These are phyloP conservation scores for Saccostrea cuccullata DNA, from an alignment of 1,140 invertebrate species.

Conservation along the genomic window DNA sequence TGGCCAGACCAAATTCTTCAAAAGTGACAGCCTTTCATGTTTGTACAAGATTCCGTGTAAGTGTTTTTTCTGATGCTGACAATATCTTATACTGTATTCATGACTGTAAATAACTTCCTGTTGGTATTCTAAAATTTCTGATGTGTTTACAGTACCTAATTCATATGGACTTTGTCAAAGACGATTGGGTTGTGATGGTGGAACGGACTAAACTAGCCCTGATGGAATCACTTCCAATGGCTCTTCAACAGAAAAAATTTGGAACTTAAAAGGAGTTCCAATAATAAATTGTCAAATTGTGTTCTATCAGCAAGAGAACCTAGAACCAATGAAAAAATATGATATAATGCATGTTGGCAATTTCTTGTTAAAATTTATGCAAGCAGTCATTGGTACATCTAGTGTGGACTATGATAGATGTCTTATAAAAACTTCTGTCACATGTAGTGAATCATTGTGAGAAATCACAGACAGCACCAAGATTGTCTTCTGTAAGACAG, in stretches of 20 bases:
- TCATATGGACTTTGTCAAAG: slow-evolving; percentile 81
- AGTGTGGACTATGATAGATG: no score
- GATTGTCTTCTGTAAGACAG: no score
- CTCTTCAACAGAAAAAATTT: slow-evolving; percentile 77
- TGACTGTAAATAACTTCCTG: background rate
- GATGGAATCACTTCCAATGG: slow-evolving; percentile 82
- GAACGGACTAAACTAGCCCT: slow-evolving; percentile 84
- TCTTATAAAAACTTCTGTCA: no score
- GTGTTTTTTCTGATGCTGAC: background rate
- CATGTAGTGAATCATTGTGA: no score
- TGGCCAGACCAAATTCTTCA: background rate
- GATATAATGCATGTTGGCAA: no score
- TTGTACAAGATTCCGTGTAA: slow-evolving; percentile 15
- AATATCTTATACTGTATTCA: background rate
- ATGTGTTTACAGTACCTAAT: slow-evolving; percentile 83
- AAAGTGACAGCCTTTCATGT: slow-evolving; percentile 21
- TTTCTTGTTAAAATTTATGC: no score
- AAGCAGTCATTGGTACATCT: no score
- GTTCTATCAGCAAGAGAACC: no score
- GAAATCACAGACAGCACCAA: no score
- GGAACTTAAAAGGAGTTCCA: slow-evolving; percentile 56
- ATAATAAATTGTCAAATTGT: no score
- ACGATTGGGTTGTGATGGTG: slow-evolving; percentile 84
- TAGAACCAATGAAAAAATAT: no score
- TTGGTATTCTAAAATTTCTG: background rate